Evolutionary conservation across 2,113 vertebrate species (phyloP).

Genomic region (Cathartes aura): DNA sequence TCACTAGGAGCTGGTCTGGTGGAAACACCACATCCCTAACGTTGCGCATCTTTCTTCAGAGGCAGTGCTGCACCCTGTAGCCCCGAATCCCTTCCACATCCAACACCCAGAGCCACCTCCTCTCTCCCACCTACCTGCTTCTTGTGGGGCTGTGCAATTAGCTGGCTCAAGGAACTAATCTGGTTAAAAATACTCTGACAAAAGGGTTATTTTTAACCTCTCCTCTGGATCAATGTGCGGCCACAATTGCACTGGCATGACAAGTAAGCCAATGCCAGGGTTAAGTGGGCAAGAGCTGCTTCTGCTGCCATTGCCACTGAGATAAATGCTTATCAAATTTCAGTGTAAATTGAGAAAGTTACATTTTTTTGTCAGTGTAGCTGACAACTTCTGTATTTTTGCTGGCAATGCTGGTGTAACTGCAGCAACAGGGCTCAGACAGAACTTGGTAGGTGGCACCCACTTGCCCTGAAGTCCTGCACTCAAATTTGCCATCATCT

Average conservation of each 20-base stretch:
- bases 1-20: neutral
- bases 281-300: neutral
- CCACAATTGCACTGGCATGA: neutral
- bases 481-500: neutral
- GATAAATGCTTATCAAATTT: neutral
- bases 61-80: neutral
- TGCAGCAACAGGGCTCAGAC: neutral
- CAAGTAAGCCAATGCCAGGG: neutral
- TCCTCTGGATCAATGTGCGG: neutral
- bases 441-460: neutral
- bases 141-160: neutral
- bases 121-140: neutral
- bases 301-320: neutral
- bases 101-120: neutral
- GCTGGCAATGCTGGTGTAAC: neutral
- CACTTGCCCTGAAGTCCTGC: neutral
- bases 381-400: neutral
- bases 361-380: neutral
- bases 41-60: neutral
- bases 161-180: neutral
- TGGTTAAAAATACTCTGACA: neutral
- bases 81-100: neutral
- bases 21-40: neutral
- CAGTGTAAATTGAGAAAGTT: neutral
- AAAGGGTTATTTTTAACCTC: neutral